A percentile compares a stretch with the other conserved stretches of the same genome.
These are phyloP conservation scores for Odontomachus brunneus DNA, from an alignment of 1,140 invertebrate genomes.

Conservation along the genomic window DNA sequence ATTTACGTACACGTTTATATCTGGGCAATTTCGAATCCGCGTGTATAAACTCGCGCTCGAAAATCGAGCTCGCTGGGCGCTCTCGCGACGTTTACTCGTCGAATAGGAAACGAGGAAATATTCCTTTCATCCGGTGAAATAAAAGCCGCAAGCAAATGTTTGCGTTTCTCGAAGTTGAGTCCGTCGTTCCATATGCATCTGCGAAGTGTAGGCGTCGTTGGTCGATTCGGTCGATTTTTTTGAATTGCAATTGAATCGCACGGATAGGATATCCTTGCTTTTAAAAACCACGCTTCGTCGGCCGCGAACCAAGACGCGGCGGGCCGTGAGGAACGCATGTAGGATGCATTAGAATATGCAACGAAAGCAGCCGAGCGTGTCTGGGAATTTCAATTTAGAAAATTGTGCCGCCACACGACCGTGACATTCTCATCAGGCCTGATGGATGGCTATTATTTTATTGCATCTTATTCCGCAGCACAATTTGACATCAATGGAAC, in stretches of 20 bases:
- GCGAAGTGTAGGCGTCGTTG: not conserved
- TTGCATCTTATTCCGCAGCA: slow-evolving; percentile 7
- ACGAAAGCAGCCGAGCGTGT: not conserved
- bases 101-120: not conserved
- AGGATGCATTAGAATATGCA: slow-evolving; percentile 26
- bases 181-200: not conserved
- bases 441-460: not conserved
- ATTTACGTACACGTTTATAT: too few relatives aligned
- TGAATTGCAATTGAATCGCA: slow-evolving; percentile 9
- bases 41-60: too few relatives aligned
- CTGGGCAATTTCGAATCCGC: too few relatives aligned
- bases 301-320: not conserved
- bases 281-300: slow-evolving; percentile 17
- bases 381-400: slow-evolving; percentile 41
- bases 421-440: not conserved
- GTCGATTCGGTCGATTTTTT: slow-evolving; percentile 24
- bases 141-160: not conserved
- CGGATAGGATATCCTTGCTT: slow-evolving; percentile 8
- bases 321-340: not conserved
- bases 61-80: too few relatives aligned
- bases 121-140: not conserved
- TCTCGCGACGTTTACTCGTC: too few relatives aligned
- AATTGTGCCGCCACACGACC: slow-evolving; percentile 13
- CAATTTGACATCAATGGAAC: not conserved
- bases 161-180: not conserved